A percentile compares a stretch with the other conserved stretches of the same genome.
phyloP scores from a whole-genome alignment of 2,797 vertebrate species.

The Hippoglossus hippoglossus region DNA sequence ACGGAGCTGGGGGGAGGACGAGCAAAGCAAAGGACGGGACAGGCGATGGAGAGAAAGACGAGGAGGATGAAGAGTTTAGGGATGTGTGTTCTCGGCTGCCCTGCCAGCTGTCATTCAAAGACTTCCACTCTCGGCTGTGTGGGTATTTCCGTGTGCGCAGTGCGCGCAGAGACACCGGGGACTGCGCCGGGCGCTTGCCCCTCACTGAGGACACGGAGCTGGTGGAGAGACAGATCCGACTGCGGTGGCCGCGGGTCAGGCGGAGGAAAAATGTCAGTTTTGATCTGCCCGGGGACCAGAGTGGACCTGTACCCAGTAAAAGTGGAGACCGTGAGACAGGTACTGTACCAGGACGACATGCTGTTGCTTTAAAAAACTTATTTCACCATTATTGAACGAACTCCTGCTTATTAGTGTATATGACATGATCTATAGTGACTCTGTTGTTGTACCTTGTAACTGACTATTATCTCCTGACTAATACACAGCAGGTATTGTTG shows the following conservation, averaged over 20 bases:
- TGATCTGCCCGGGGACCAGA: slow-evolving; percentile 66
- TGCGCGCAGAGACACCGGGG: slow-evolving; percentile 32
- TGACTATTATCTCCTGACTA: not conserved
- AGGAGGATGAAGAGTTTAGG: slow-evolving; percentile 55
- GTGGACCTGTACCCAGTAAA: slow-evolving; percentile 12
- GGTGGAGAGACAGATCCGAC: slow-evolving; percentile 82
- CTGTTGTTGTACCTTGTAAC: not conserved
- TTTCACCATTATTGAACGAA: not conserved
- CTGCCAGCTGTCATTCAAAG: slow-evolving; percentile 74
- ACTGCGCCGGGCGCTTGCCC: slow-evolving; percentile 65
- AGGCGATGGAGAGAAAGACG: not conserved
- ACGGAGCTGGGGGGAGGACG: slow-evolving; percentile 6
- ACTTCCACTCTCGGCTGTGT: slow-evolving; percentile 85
- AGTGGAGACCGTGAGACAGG: slow-evolving; percentile 43
- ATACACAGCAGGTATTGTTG: not conserved
- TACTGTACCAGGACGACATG: slow-evolving; percentile 13
- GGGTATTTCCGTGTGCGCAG: slow-evolving; percentile 77
- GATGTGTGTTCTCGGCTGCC: slow-evolving; percentile 69
- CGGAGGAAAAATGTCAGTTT: slow-evolving; percentile 83
- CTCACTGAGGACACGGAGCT: slow-evolving; percentile 82
- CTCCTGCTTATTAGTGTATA: too few species aligned
- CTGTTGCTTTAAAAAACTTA: not conserved
- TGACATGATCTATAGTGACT: too few species aligned
- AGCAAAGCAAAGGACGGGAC: not conserved
- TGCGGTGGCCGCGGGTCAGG: slow-evolving; percentile 80